phyloP scores from a whole-genome alignment of 2,113 vertebrate species.

The Scomber colias region DNA sequence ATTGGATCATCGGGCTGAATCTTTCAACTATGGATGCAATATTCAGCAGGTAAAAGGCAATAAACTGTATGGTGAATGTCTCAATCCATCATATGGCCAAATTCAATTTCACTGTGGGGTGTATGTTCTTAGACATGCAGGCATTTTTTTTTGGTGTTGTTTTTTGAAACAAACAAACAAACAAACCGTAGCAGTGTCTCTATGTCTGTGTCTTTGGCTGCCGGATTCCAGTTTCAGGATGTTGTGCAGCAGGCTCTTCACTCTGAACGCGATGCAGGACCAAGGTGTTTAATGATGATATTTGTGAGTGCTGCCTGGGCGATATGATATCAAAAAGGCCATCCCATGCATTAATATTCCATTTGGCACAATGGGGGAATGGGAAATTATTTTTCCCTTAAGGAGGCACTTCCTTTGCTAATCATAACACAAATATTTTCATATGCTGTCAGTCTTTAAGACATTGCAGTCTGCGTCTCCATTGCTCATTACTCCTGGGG shows the following conservation, averaged over 20 bases:
- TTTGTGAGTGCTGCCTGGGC: slow-evolving; percentile 49
- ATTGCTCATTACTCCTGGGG: slow-evolving; percentile 28
- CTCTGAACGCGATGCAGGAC: slow-evolving; percentile 30
- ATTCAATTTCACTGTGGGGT: slow-evolving; percentile 3
- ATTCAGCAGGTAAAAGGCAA: slow-evolving; percentile 1
- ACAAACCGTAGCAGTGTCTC: neutral
- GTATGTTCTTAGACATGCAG: neutral
- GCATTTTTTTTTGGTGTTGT: too few relatives aligned
- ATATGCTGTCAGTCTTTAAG: slow-evolving; percentile 65
- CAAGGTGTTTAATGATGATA: slow-evolving; percentile 57
- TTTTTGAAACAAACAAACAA: neutral
- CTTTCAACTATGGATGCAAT: slow-evolving; percentile 32
- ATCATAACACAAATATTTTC: slow-evolving; percentile 68
- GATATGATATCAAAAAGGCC: slow-evolving; percentile 65
- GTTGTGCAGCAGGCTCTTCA: slow-evolving; percentile 3
- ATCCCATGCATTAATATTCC: slow-evolving; percentile 76
- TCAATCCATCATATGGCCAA: slow-evolving; percentile 1
- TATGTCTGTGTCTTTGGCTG: slow-evolving; percentile 13
- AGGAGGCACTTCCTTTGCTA: slow-evolving; percentile 67
- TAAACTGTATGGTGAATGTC: slow-evolving; percentile 8
- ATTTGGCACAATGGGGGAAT: slow-evolving; percentile 41
- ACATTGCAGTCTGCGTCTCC: slow-evolving; percentile 34
- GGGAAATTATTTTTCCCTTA: slow-evolving; percentile 59
- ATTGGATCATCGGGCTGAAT: slow-evolving; percentile 38
- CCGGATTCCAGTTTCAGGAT: slow-evolving; percentile 17